These are phyloP conservation scores for Drosophila erecta DNA, from an alignment of 1,140 invertebrate species.

Conservation along the genomic window DNA sequence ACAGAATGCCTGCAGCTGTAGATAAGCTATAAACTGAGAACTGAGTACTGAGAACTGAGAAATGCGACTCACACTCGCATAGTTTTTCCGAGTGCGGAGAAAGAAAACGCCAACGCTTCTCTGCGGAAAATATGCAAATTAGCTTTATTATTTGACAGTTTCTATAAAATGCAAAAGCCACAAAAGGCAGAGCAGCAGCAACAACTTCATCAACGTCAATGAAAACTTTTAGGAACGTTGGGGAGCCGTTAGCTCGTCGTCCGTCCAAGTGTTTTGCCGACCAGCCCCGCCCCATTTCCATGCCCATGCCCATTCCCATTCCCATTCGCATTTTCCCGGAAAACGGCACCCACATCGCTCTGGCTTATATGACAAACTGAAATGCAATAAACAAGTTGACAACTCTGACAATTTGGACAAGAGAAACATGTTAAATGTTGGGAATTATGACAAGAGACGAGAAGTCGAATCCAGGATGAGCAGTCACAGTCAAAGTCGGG, in stretches of 20 bases:
- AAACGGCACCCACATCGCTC: conserved; percentile 19
- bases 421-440: conserved; percentile 73
- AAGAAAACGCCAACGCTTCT: conserved; percentile 3
- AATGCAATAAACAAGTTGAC: conserved; percentile 76
- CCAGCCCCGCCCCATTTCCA: background rate
- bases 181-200: conserved; percentile 46
- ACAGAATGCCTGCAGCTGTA: conserved; percentile 16
- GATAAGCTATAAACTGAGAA: conserved; percentile 25
- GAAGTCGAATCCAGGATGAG: conserved; percentile 35
- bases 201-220: conserved; percentile 65
- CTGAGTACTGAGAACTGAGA: conserved; percentile 6
- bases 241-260: conserved; percentile 19
- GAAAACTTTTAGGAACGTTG: conserved; percentile 40
- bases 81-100: conserved; percentile 10
- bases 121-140: conserved; percentile 60
- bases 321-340: background rate
- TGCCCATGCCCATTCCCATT: background rate
- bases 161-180: conserved; percentile 67
- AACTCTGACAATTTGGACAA: conserved; percentile 74
- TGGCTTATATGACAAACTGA: conserved; percentile 61
- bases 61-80: conserved; percentile 4
- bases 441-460: conserved; percentile 66
- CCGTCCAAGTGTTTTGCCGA: conserved; percentile 30
- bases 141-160: conserved; percentile 67
- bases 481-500: background rate